Percentiles rank a stretch among this genome's conserved stretches.
Evolutionary conservation across 2,888 invertebrate species (phyloP).

Genomic region (Heliconius cydno): DNA sequence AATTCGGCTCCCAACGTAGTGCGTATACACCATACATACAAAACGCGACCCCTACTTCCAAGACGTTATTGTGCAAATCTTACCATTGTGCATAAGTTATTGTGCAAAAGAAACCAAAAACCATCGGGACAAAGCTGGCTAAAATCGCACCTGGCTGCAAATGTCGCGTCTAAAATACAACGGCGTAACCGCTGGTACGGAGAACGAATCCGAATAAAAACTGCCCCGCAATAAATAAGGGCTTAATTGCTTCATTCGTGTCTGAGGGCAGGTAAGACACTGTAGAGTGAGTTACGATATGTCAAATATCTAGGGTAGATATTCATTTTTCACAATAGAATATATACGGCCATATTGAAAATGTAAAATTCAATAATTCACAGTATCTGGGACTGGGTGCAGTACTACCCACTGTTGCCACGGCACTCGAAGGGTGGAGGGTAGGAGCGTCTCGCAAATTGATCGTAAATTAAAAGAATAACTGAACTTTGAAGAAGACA

Average conservation of each 20-base stretch:
- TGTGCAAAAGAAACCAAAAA: slow-evolving; percentile 72
- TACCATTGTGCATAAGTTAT: slow-evolving; percentile 77
- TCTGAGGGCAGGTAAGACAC: slow-evolving; percentile 34
- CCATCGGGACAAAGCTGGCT: slow-evolving; percentile 59
- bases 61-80: slow-evolving; percentile 81
- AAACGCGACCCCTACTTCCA: slow-evolving; percentile 60
- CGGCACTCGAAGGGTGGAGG: slow-evolving; percentile 38
- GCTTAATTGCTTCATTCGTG: slow-evolving; percentile 68
- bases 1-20: slow-evolving; percentile 46
- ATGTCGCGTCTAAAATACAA: slow-evolving; percentile 49
- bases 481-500: slow-evolving; percentile 55
- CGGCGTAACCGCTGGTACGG: slow-evolving; percentile 59
- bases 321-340: slow-evolving; percentile 70
- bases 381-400: slow-evolving; percentile 65
- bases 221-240: slow-evolving; percentile 70
- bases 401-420: slow-evolving; percentile 61
- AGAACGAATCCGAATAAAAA: slow-evolving; percentile 65
- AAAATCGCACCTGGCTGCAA: slow-evolving; percentile 72
- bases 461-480: slow-evolving; percentile 71
- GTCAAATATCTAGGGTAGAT: slow-evolving; percentile 68
- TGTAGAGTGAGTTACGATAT: slow-evolving; percentile 76
- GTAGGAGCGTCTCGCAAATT: slow-evolving; percentile 65
- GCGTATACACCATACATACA: slow-evolving; percentile 28
- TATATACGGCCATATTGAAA: slow-evolving; percentile 64
- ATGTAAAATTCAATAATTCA: slow-evolving; percentile 77